These are phyloP conservation scores for Eristalis tenax DNA, from an alignment of 2,888 invertebrate species.

Conservation along the genomic window DNA sequence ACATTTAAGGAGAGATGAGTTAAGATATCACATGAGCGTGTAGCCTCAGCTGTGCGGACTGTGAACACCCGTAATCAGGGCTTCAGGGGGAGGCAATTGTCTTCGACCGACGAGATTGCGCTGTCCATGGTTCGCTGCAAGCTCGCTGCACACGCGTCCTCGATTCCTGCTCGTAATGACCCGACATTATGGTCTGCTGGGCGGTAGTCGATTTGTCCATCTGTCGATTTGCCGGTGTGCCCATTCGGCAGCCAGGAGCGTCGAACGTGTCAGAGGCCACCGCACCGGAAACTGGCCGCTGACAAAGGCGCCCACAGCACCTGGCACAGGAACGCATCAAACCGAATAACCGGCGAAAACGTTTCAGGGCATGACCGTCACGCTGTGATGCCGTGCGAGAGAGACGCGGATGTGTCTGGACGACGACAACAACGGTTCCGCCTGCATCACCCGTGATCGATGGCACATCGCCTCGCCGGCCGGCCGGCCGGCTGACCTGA, in stretches of 20 bases:
- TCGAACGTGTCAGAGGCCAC: conserved; percentile 65
- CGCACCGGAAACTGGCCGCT: conserved; percentile 54
- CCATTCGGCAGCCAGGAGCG: conserved; percentile 48
- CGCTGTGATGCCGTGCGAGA: conserved; percentile 26
- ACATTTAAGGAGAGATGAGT: conserved; percentile 68
- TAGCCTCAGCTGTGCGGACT: conserved; percentile 27
- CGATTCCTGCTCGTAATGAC: conserved; percentile 45
- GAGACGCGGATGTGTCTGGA: not conserved
- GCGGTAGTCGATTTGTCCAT: not conserved
- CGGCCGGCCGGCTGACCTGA: conserved; percentile 11
- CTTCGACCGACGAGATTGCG: conserved; percentile 46
- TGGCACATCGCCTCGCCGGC: conserved; percentile 18
- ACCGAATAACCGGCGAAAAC: conserved; percentile 54
- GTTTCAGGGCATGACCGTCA: conserved; percentile 72
- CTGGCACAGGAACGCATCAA: conserved; percentile 52
- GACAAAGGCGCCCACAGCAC: conserved; percentile 7
- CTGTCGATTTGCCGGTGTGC: too few species aligned
- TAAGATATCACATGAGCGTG: conserved; percentile 69
- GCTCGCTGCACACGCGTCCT: conserved; percentile 35
- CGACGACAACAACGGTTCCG: conserved; percentile 54
- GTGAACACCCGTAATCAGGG: conserved; percentile 42
- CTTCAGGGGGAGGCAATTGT: conserved; percentile 65
- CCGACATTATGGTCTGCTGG: conserved; percentile 17
- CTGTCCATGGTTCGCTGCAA: not conserved
- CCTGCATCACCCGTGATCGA: conserved; percentile 72